Evolutionary conservation across 2,797 vertebrate species (phyloP), one percentile per base, ranked within the genome.

Genomic region (Kryptolebias ocellatus): DNA sequence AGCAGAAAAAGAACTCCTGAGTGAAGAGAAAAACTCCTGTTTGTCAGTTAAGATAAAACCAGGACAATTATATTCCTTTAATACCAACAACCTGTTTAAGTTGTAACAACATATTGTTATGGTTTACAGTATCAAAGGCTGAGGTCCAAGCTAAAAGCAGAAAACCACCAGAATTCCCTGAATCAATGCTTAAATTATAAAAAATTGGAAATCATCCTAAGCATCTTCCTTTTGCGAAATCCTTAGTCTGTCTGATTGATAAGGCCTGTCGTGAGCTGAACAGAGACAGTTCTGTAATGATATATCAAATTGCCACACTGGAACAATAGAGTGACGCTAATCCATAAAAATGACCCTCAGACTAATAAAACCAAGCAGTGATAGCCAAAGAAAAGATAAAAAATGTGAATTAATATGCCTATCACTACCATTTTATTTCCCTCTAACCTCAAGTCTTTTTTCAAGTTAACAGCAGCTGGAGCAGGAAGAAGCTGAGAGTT

Each of bases 401-500:
- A 72, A 77, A 27, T 49, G 28, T 67, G 34, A n/a, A 59, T 53
- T 62, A n/a, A 71, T 74, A 70, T 44, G 47, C 74, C 61, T 47
- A 24, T 34, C 7, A 20, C 45, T 72, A 60, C 78, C 79, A 55
- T 72, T 64, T 52, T 24, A 52, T 57, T 79, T 63, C 18, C 61
- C 63, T 28, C 55, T 49, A 63, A 62, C 58, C 44, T 70, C 37
- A 46, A 27, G 68, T 24, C 20, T 24, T 24, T 24, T 24, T 24
- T 24, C 20, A 28, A 54, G 17, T 46, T 72, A 80, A 82, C 71
- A 78, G 68, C 72, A 74, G 69, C 76, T 67, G 76, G 79, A 87
- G 76, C 58, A 7, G 53, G 78, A 79, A 67, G 74, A 80, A 74
- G 78, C 78, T 67, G 76, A 81, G 77, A 78, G 70, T 59, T 84